phyloP scores from a whole-genome alignment of 2,113 vertebrate species.

The Alectura lathami region DNA sequence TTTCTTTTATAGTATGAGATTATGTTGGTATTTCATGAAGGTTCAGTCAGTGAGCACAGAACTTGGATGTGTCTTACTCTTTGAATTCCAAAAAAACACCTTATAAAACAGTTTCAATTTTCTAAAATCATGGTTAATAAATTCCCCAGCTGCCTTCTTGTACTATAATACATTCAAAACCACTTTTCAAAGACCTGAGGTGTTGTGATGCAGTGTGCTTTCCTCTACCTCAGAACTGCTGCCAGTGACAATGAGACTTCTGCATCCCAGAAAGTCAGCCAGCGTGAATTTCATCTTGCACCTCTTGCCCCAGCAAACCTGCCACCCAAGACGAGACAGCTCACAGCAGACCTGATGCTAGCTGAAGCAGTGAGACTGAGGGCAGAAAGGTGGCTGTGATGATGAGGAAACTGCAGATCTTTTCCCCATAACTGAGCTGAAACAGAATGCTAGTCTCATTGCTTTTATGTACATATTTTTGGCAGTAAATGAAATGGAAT shows the following conservation, averaged over 20 bases:
- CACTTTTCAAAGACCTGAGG: neutral
- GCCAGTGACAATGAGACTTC: neutral
- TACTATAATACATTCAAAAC: neutral
- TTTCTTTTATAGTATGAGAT: neutral
- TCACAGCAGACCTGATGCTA: neutral
- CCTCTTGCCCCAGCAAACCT: neutral
- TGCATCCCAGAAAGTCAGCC: neutral
- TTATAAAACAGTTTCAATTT: neutral
- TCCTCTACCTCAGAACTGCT: constrained; percentile 2
- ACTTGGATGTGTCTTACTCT: neutral
- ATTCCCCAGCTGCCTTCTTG: constrained; percentile 29
- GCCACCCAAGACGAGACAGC: neutral
- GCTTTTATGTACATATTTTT: constrained; percentile 55
- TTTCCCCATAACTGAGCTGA: neutral
- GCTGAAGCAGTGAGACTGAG: neutral
- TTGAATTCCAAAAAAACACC: neutral
- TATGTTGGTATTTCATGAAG: neutral
- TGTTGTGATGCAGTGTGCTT: constrained; percentile 6
- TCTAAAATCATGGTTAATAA: constrained; percentile 35
- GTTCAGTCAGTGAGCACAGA: neutral
- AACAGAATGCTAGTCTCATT: constrained; percentile 12
- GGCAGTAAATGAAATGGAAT: constrained; percentile 41
- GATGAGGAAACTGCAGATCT: neutral
- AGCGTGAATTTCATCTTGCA: neutral
- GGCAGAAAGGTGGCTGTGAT: neutral